phyloP scores from a whole-genome alignment of 2,797 vertebrate genomes.

The Sternotherus odoratus region DNA sequence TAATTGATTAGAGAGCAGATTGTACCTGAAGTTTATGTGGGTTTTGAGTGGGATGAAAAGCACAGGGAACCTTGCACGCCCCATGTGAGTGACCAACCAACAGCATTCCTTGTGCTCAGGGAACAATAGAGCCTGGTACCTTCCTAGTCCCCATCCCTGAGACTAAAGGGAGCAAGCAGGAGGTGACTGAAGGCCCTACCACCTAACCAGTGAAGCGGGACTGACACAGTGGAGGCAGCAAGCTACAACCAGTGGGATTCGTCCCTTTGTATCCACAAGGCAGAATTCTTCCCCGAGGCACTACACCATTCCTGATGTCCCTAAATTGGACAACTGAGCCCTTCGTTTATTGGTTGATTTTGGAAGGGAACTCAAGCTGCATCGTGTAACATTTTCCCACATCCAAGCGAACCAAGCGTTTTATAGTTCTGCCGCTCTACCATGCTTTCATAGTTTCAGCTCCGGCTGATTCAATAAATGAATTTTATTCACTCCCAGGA shows the following conservation, averaged over 20 bases:
- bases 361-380: neutral
- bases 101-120: neutral
- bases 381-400: neutral
- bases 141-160: neutral
- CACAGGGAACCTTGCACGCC: neutral
- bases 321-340: neutral
- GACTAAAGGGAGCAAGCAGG: neutral
- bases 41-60: neutral
- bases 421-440: neutral
- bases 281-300: neutral
- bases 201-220: neutral
- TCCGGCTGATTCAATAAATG: slow-evolving; percentile 26
- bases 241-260: neutral
- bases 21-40: neutral
- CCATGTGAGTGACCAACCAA: neutral
- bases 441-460: slow-evolving; percentile 22
- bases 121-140: neutral
- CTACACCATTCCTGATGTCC: neutral
- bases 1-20: slow-evolving; percentile 5
- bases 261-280: neutral
- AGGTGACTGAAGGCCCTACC: neutral
- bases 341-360: slow-evolving; percentile 4
- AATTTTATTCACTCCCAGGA: slow-evolving; percentile 54
- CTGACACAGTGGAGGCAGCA: neutral
- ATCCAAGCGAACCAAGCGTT: neutral